Percentiles rank a stretch among this genome's conserved stretches.
Conservation (phyloP, 2,797 vertebrate genomes). For the Rhynchotus rufescens region DNA sequence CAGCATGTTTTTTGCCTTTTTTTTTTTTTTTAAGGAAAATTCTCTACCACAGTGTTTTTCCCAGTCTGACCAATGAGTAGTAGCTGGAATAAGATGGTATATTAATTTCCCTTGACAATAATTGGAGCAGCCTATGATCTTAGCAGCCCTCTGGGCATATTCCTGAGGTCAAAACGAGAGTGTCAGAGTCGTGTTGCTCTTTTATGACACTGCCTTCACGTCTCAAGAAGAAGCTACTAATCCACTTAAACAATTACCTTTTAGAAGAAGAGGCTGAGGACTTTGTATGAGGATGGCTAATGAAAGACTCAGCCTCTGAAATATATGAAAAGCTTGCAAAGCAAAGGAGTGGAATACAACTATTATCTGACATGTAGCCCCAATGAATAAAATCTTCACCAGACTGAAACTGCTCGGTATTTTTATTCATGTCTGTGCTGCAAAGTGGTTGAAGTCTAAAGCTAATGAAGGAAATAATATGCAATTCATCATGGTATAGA, state of each 20-base stretch:
- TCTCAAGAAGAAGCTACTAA: conserved; percentile 56
- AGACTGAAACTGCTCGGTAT: conserved; percentile 38
- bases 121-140: conserved; percentile 53
- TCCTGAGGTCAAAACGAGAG: conserved; percentile 36
- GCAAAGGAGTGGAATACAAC: conserved; percentile 47
- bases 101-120: conserved; percentile 59
- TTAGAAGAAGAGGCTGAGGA: conserved; percentile 27
- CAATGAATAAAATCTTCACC: conserved; percentile 64
- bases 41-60: neutral
- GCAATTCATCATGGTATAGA: conserved; percentile 72
- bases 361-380: conserved; percentile 50
- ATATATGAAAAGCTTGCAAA: conserved; percentile 23
- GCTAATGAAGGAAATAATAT: conserved; percentile 76
- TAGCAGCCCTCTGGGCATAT: conserved; percentile 30
- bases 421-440: conserved; percentile 55
- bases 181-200: neutral
- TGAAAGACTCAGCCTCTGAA: conserved; percentile 39
- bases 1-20: neutral
- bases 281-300: conserved; percentile 32
- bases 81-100: conserved; percentile 29
- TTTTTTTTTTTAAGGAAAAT: neutral
- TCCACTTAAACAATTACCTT: conserved; percentile 65
- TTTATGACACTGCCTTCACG: conserved; percentile 20
- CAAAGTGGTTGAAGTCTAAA: conserved; percentile 65
- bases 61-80: neutral